Conservation (phyloP, 2,888 invertebrate genomes). For the Chaitophorus viminalis region DNA sequence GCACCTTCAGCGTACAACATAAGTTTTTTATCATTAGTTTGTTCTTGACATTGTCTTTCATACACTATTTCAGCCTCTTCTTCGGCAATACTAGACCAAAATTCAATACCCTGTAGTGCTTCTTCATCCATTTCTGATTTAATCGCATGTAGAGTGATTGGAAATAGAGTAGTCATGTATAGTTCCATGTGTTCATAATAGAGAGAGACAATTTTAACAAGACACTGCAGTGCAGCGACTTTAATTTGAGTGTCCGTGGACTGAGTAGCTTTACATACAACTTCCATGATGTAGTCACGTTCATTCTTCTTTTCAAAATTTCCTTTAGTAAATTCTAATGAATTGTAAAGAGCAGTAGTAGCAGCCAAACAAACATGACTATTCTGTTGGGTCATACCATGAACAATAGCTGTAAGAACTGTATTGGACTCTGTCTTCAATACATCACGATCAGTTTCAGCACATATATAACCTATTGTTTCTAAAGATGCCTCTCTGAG, state of each 20-base stretch:
- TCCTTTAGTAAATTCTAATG: conserved; percentile 96
- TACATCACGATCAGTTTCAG: conserved; percentile 95
- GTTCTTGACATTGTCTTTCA: conserved; percentile 75
- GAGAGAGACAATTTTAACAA: conserved; percentile 96
- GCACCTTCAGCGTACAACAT: conserved; percentile 99
- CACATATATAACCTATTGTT: conserved; percentile 98
- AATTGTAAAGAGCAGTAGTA: conserved; percentile 95
- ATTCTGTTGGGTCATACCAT: conserved; percentile 96
- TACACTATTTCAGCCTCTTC: conserved; percentile 96
- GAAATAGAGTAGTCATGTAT: conserved; percentile 98
- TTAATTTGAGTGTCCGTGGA: conserved; percentile 89
- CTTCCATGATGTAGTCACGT: conserved; percentile 99
- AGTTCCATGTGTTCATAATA: conserved; percentile 99
- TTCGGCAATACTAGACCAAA: conserved; percentile 99
- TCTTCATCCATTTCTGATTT: conserved; percentile 96
- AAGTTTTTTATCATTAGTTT: conserved; percentile 76
- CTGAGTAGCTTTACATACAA: conserved; percentile 98
- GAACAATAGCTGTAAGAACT: conserved; percentile 97
- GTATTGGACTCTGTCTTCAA: conserved; percentile 92
- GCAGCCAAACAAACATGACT: conserved; percentile 95
- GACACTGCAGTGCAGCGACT: conserved; percentile 96
- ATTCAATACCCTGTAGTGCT: conserved; percentile 97
- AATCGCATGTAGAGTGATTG: conserved; percentile 98
- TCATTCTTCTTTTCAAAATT: conserved; percentile 98
- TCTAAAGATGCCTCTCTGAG: conserved; percentile 97